Conservation (phyloP, 2,797 vertebrate species). For the Philypnodon macrostomus region DNA sequence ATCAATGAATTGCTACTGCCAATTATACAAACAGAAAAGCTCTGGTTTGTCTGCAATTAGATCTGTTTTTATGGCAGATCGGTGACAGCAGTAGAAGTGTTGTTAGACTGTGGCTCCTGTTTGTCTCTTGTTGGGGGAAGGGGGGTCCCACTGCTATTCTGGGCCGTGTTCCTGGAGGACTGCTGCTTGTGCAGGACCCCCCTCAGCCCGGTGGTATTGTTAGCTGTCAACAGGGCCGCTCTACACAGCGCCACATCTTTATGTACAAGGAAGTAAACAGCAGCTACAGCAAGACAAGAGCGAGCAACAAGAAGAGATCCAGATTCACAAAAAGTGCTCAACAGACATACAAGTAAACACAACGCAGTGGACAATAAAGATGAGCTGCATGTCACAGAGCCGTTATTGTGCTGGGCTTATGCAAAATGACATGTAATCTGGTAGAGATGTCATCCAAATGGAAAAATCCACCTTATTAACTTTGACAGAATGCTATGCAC, state of each 20-base stretch:
- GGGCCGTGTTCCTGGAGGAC: slow-evolving; percentile 57
- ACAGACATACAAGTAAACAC: slow-evolving; percentile 22
- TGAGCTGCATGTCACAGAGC: slow-evolving; percentile 40
- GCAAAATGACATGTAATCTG: slow-evolving; percentile 59
- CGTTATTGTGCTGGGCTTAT: slow-evolving; percentile 48
- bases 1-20: slow-evolving; percentile 29
- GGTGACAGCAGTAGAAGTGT: slow-evolving; percentile 33
- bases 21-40: slow-evolving; percentile 42
- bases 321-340: slow-evolving; percentile 30
- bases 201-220: slow-evolving; percentile 63
- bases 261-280: slow-evolving; percentile 64
- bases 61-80: slow-evolving; percentile 40
- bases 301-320: slow-evolving; percentile 44
- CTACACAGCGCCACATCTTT: slow-evolving; percentile 62
- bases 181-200: slow-evolving; percentile 52
- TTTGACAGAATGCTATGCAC: slow-evolving; percentile 37
- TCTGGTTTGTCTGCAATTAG: slow-evolving; percentile 49
- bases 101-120: slow-evolving; percentile 36
- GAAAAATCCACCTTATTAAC: slow-evolving; percentile 56
- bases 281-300: slow-evolving; percentile 52
- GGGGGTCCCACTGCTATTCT: slow-evolving; percentile 46
- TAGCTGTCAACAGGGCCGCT: slow-evolving; percentile 66
- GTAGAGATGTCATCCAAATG: slow-evolving; percentile 56
- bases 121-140: slow-evolving; percentile 32
- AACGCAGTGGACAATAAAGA: slow-evolving; percentile 60